Conservation (phyloP, 2,113 vertebrate species). For the Macheiramphus alcinus region DNA sequence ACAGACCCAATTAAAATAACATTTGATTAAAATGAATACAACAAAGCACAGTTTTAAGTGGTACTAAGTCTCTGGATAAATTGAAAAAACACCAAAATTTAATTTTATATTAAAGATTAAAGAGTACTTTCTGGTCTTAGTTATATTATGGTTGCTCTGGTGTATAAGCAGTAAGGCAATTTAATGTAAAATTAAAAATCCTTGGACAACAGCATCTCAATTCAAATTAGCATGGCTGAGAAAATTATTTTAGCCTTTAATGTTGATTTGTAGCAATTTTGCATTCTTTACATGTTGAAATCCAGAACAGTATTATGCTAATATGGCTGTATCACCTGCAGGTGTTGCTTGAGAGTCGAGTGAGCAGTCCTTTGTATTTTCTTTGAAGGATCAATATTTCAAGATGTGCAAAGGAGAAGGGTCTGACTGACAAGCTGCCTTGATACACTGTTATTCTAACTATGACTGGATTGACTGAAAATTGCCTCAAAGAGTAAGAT, state of each 20-base stretch:
- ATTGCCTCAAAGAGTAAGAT: background rate
- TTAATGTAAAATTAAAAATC: conserved; percentile 27
- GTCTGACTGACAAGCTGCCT: conserved; percentile 1
- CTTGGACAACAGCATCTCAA: background rate
- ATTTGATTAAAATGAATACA: conserved; percentile 49
- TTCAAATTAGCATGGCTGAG: conserved; percentile 5
- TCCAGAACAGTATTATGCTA: background rate
- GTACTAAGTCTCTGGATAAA: conserved; percentile 25
- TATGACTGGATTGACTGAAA: background rate
- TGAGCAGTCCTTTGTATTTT: background rate
- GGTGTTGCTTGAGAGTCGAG: background rate
- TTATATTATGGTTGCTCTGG: conserved; percentile 23
- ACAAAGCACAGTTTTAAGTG: conserved; percentile 27
- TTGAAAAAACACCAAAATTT: conserved; percentile 36
- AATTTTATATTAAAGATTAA: conserved; percentile 57
- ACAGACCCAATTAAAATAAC: conserved; percentile 60
- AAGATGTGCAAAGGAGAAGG: background rate
- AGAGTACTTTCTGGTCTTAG: conserved; percentile 9
- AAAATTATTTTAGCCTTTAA: conserved; percentile 26
- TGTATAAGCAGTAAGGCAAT: conserved; percentile 2
- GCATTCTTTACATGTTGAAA: background rate
- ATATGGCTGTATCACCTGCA: background rate
- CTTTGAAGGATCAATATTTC: conserved; percentile 16
- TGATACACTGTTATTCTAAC: background rate
- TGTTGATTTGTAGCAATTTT: conserved; percentile 12